Base-by-base conservation (phyloP, 2,113 vertebrate species). In the Chionodraco myersi region DNA sequence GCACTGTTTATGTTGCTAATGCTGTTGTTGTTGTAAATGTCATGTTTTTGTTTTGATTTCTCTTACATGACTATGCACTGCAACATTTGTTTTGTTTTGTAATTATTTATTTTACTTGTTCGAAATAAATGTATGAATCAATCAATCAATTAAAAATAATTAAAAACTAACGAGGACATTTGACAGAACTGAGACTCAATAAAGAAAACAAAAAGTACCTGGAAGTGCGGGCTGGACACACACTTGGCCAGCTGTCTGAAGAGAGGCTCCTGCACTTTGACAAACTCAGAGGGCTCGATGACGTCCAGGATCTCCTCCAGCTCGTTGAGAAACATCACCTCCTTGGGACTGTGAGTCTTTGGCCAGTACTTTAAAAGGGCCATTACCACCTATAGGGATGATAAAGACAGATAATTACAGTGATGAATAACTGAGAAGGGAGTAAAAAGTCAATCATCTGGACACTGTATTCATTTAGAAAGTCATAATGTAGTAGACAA, bases 311-410 rank as follows among this genome's bases (percentile, higher is more conserved):
- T 99, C 86, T 99, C 97, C 89, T 99, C 98, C 88, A 99, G 90
- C 80, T 99, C 98, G 30, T 99, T 99, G 81, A 99, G 93, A 93
- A 99, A 99, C 98, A 99, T 99, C 79, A 99, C 98, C 89, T 99
- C 98, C 94, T 99, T 99, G 79, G 98, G 98, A 93, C 97, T 98
- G 93, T 99, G 98, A 75, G 98, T 99, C 95, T 99, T 99, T 93
- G 98, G 98, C 98, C 98, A 99, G 92, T 99, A 99, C 90, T 99
- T 99, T 58, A 99, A 95, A 56, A 99, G 95, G 61, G 97, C 98
- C 97, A 99, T 98, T 61, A 99, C 98, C 89, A 99, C 98, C 98
- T 99, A 69, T 0, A 14, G 57, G 69, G 26, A 26, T 1, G 14
- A 30, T 2, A 30, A 26, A 47, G 62, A 48, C 23, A 54, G 51